Evolutionary conservation across 2,797 vertebrate species (phyloP).

Genomic region (Antrozous pallidus): DNA sequence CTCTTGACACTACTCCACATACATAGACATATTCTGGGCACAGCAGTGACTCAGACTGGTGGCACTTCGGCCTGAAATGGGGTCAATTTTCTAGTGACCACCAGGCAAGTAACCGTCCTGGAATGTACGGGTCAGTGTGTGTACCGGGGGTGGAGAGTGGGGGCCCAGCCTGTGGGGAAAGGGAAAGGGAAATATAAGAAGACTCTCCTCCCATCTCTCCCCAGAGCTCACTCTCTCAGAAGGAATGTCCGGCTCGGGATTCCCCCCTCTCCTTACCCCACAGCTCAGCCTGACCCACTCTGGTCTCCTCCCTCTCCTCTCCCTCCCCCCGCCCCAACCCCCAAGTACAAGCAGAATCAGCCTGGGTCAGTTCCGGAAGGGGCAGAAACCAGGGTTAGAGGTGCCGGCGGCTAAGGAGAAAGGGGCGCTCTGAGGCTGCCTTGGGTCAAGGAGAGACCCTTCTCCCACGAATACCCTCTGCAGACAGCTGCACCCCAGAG

Average conservation of each 20-base stretch:
- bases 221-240: conserved; percentile 50
- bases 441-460: background rate
- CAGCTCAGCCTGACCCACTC: conserved; percentile 42
- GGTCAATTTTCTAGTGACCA: conserved; percentile 55
- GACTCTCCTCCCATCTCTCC: conserved; percentile 11
- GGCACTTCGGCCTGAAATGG: conserved; percentile 54
- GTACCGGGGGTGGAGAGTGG: background rate
- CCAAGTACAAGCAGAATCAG: background rate
- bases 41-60: conserved; percentile 56
- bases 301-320: conserved; percentile 12
- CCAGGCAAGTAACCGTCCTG: conserved; percentile 62
- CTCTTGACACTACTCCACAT: background rate
- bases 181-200: conserved; percentile 28
- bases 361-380: background rate
- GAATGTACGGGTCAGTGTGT: conserved; percentile 66
- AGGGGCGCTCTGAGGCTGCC: background rate
- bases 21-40: background rate
- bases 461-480: background rate
- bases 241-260: conserved; percentile 59
- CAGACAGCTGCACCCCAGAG: background rate
- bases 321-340: too few species aligned
- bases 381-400: background rate
- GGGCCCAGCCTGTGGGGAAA: background rate
- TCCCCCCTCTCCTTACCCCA: conserved; percentile 29
- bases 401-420: background rate